Conservation (phyloP, 2,888 invertebrate species). For the Amphiduros pacificus region DNA sequence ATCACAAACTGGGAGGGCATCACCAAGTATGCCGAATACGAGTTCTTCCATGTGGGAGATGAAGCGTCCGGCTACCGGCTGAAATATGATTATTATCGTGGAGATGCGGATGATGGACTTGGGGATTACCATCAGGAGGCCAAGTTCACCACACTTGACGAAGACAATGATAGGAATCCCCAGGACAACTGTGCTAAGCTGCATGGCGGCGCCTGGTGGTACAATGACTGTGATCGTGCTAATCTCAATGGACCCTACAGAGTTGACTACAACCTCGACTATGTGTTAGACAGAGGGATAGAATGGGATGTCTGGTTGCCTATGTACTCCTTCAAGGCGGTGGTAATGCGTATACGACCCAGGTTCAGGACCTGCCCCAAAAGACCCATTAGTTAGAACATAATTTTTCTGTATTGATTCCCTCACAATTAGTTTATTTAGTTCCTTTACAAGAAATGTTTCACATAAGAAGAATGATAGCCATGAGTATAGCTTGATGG, state of each 20-base stretch:
- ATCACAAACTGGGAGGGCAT: constrained; percentile 3
- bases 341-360: constrained; percentile 3
- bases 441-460: too few species aligned
- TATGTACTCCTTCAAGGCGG: not conserved
- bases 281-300: constrained; percentile 6
- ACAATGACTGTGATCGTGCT: constrained; percentile 14
- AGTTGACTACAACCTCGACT: not conserved
- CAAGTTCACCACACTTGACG: constrained; percentile 10
- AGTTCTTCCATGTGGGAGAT: not conserved
- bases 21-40: not conserved
- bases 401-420: too few species aligned
- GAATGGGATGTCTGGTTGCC: constrained; percentile 18
- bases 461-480: too few species aligned
- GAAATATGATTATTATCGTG: not conserved
- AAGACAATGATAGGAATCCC: constrained; percentile 4
- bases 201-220: constrained; percentile 19
- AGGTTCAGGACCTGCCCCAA: too few species aligned
- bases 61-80: constrained; percentile 8
- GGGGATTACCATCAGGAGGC: constrained; percentile 1
- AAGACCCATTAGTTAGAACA: too few species aligned
- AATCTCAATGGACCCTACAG: constrained; percentile 13
- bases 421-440: too few species aligned
- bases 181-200: constrained; percentile 8
- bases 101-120: not conserved
- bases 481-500: too few species aligned